A percentile compares a stretch with the other conserved stretches of the same genome.
These are phyloP conservation scores for Ariolimax columbianus DNA, from an alignment of 2,888 invertebrate genomes.

Conservation along the genomic window DNA sequence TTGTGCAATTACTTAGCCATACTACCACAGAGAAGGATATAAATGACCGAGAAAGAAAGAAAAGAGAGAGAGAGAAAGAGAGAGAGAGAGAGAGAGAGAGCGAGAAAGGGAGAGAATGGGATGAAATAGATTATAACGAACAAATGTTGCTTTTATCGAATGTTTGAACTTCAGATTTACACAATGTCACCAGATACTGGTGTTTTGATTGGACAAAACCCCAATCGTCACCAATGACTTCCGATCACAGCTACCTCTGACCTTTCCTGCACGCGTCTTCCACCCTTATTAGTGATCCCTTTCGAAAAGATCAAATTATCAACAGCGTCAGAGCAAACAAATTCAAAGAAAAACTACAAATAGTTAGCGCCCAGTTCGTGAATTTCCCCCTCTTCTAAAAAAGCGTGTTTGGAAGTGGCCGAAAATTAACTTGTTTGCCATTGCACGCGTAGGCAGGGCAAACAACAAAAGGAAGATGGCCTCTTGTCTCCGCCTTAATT, in stretches of 20 bases:
- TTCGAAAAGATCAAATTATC: conserved; percentile 29
- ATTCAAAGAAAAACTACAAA: conserved; percentile 1
- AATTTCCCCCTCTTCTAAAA: neutral
- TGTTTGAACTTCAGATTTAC: neutral
- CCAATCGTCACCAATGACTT: neutral
- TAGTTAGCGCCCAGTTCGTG: neutral
- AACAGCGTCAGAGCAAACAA: conserved; percentile 13
- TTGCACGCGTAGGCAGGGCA: conserved; percentile 25
- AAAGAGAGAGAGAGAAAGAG: too few relatives aligned
- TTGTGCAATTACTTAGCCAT: too few relatives aligned
- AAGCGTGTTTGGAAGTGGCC: neutral
- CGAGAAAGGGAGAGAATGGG: too few relatives aligned
- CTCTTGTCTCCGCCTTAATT: conserved; percentile 31
- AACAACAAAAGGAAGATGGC: conserved; percentile 31
- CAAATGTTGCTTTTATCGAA: too few relatives aligned
- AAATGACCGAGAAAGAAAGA: too few relatives aligned
- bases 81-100: too few relatives aligned
- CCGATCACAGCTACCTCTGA: neutral
- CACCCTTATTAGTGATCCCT: conserved; percentile 28
- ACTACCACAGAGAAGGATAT: too few relatives aligned
- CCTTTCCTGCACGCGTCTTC: conserved; percentile 29
- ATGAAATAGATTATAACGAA: too few relatives aligned
- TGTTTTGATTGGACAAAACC: neutral
- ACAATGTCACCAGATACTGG: neutral
- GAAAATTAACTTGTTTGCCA: conserved; percentile 40